phyloP scores from a whole-genome alignment of 2,797 vertebrate genomes.

The Microctenopoma lineatum region DNA sequence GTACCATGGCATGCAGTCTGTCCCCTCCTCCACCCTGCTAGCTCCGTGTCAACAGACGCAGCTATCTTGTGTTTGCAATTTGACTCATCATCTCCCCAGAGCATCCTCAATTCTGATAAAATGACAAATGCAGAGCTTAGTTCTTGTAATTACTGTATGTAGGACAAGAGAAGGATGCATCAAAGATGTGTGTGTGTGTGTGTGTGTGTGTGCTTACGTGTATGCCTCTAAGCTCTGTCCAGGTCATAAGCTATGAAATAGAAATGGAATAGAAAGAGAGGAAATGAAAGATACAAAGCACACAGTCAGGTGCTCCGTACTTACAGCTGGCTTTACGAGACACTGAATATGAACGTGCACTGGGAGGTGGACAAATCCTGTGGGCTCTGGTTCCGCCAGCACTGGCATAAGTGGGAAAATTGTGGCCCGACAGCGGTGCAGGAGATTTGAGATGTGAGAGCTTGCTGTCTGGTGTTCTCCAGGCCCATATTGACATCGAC shows the following conservation, averaged over 20 bases:
- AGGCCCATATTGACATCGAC: constrained; percentile 30
- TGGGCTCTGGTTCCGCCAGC: constrained; percentile 49
- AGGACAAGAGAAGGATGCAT: constrained; percentile 67
- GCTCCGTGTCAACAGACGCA: constrained; percentile 68
- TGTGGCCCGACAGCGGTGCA: constrained; percentile 49
- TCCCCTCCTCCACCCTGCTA: constrained; percentile 79
- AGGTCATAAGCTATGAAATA: constrained; percentile 53
- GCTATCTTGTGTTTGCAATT: constrained; percentile 70
- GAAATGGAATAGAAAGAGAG: constrained; percentile 43
- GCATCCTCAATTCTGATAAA: constrained; percentile 60
- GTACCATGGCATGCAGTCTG: constrained; percentile 72
- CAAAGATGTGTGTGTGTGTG: constrained; percentile 40
- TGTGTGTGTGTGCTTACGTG: constrained; percentile 20
- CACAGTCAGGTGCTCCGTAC: constrained; percentile 66
- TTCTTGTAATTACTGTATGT: constrained; percentile 63
- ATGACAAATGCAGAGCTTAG: constrained; percentile 37
- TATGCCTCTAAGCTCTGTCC: constrained; percentile 36
- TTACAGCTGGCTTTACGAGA: constrained; percentile 58
- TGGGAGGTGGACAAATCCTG: constrained; percentile 52
- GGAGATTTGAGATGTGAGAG: constrained; percentile 23
- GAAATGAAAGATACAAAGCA: constrained; percentile 46
- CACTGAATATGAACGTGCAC: constrained; percentile 57
- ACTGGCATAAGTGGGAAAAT: constrained; percentile 36
- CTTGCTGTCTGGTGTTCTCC: constrained; percentile 13
- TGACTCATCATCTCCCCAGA: constrained; percentile 74